phyloP scores from a whole-genome alignment of 1,140 invertebrate species.

The Pseudomyrmex gracilis region DNA sequence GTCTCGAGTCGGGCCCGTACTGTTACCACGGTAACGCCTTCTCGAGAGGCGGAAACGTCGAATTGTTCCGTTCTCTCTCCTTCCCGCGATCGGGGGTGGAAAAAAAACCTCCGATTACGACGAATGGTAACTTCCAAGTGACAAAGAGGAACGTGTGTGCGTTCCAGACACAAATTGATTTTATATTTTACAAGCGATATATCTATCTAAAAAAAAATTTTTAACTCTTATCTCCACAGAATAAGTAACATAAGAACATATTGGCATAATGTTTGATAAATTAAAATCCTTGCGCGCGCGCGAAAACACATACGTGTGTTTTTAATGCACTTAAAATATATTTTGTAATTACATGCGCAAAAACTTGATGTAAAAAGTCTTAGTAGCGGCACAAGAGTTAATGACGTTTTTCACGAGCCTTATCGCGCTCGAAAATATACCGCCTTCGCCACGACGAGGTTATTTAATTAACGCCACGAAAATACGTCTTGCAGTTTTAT shows the following conservation, averaged over 20 bases:
- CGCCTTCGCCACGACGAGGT: slow-evolving; percentile 9
- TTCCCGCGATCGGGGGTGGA: slow-evolving; percentile 13
- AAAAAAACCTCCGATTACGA: slow-evolving; percentile 39
- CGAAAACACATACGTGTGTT: slow-evolving; percentile 2
- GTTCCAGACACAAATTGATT: slow-evolving; percentile 75
- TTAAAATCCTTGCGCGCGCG: slow-evolving; percentile 3
- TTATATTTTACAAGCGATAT: slow-evolving; percentile 39
- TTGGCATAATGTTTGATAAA: not conserved
- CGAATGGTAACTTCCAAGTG: slow-evolving; percentile 45
- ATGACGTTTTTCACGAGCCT: slow-evolving; percentile 21
- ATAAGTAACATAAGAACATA: not conserved
- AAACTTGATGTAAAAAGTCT: not conserved
- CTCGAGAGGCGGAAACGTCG: slow-evolving; percentile 63
- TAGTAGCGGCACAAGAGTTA: not conserved
- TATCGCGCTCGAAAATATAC: slow-evolving; percentile 7
- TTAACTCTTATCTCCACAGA: not conserved
- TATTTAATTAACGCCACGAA: slow-evolving; percentile 50
- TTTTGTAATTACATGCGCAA: slow-evolving; percentile 1
- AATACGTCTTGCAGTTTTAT: slow-evolving; percentile 48
- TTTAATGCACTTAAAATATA: slow-evolving; percentile 22
- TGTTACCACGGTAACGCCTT: slow-evolving; percentile 79
- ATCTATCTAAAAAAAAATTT: not conserved
- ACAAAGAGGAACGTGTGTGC: slow-evolving; percentile 50
- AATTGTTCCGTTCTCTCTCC: slow-evolving; percentile 42
- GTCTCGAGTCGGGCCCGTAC: slow-evolving; percentile 73